Base-by-base conservation (phyloP, 2,113 vertebrate species). In the Stegostoma tigrinum region DNA sequence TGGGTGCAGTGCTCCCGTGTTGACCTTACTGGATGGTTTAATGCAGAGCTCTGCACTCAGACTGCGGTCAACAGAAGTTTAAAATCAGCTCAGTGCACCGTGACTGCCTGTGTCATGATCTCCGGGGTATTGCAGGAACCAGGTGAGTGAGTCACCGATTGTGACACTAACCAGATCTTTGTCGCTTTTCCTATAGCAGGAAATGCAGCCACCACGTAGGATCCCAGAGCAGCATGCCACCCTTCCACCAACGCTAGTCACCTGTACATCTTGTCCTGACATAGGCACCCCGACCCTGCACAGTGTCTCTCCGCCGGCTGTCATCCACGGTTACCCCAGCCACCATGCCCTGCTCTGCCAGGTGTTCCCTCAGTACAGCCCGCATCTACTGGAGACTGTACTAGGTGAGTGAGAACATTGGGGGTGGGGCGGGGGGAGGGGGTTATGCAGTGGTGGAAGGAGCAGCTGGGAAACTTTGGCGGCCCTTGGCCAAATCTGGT, bases 331-430 rank as follows among this genome's bases (percentile, higher is more conserved):
- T 8, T 94, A 68, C 64, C 96, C 21, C 52, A 97, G 96, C 96
- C 97, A 61, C 95, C 97, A 12, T 96, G 64, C 96, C 14, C 68
- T 97, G 67, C 96, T 97, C 12, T 97, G 96, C 89, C 96, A 94
- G 38, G 96, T 97, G 67, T 96, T 97, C 0, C 96, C 96, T 67
- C 97, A 96, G 89, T 96, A 97, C 83, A 87, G 96, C 96, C 66
- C 96, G 52, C 93, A 96, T 66, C 96, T 96, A 42, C 94, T 96
- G 45, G 96, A 96, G 67, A 95, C 96, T 15, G 96, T 96, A 52
- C 93, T 96, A 96, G 97, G 97, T 97, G 96, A 95, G 96, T 96
- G 45, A 87, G 7, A 87, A 42, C 21, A 34, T 2, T 2, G 5
- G n/a, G n/a, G n/a, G n/a, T n/a, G n/a, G n/a, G n/a, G 34, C 1